Conservation (phyloP, 2,797 vertebrate genomes). For the Tadarida brasiliensis region DNA sequence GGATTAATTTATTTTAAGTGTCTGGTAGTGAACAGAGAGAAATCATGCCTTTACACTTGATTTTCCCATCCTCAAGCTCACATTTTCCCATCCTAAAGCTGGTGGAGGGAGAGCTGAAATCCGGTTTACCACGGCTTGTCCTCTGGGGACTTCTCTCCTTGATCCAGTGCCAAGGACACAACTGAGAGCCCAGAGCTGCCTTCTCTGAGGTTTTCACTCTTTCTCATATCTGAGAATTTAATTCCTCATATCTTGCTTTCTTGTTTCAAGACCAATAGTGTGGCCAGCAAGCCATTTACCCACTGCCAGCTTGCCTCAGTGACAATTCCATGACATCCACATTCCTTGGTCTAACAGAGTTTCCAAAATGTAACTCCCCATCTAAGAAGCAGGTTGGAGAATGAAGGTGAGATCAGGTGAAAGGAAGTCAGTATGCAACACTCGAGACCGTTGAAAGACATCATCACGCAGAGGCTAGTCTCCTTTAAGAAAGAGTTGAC, state of each 20-base stretch:
- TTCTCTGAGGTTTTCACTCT: background rate
- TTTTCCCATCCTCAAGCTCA: background rate
- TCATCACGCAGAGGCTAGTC: background rate
- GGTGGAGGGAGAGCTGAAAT: background rate
- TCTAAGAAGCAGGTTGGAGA: background rate
- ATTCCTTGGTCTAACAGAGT: background rate
- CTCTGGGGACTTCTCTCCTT: background rate
- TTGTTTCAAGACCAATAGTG: background rate
- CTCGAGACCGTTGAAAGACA: background rate
- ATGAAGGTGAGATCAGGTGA: background rate
- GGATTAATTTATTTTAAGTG: background rate
- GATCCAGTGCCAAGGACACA: background rate
- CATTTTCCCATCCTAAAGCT: background rate
- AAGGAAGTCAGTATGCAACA: background rate
- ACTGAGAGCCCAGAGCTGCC: background rate
- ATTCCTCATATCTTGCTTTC: background rate
- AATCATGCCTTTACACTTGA: background rate
- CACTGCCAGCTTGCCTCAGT: background rate
- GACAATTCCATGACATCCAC: background rate
- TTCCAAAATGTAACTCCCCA: background rate
- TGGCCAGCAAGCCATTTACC: background rate
- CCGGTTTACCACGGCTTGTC: background rate
- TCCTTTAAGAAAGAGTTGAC: background rate
- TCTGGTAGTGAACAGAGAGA: background rate
- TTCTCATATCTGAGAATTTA: background rate